phyloP scores from a whole-genome alignment of 1,140 invertebrate species.

The Magallana ariakensis region DNA sequence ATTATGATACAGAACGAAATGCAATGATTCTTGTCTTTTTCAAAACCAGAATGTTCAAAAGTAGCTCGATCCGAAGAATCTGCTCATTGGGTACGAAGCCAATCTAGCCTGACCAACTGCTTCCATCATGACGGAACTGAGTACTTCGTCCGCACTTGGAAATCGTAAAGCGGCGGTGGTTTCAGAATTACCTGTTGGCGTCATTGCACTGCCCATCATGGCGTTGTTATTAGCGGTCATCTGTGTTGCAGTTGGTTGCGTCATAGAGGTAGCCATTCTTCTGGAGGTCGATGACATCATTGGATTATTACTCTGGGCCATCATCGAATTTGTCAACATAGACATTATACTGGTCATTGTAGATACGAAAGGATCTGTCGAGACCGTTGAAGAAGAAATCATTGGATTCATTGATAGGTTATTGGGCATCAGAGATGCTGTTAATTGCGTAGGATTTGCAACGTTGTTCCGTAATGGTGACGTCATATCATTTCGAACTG shows the following conservation, averaged over 20 bases:
- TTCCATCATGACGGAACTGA: slow-evolving; percentile 10
- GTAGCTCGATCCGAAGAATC: slow-evolving; percentile 19
- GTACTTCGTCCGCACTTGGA: slow-evolving; percentile 10
- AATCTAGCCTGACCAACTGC: not conserved
- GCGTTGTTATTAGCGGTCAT: too few relatives aligned
- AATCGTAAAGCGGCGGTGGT: not conserved
- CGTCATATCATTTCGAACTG: not conserved
- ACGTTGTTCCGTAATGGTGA: not conserved
- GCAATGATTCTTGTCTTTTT: too few relatives aligned
- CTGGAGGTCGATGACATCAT: not conserved
- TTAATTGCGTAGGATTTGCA: not conserved
- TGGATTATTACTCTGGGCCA: not conserved
- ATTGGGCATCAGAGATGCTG: not conserved
- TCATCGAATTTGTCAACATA: not conserved
- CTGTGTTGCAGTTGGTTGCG: too few relatives aligned
- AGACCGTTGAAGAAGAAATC: not conserved
- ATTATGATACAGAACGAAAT: too few relatives aligned
- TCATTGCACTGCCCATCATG: too few relatives aligned
- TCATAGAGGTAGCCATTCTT: too few relatives aligned
- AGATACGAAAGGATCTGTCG: not conserved
- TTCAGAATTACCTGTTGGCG: too few relatives aligned
- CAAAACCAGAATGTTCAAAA: not conserved
- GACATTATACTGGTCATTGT: not conserved
- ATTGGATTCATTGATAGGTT: not conserved
- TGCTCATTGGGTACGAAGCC: not conserved